Evolutionary conservation across 2,888 invertebrate genomes (phyloP), one percentile per base, ranked within the genome.

Genomic region (Leptogaster cylindrica): DNA sequence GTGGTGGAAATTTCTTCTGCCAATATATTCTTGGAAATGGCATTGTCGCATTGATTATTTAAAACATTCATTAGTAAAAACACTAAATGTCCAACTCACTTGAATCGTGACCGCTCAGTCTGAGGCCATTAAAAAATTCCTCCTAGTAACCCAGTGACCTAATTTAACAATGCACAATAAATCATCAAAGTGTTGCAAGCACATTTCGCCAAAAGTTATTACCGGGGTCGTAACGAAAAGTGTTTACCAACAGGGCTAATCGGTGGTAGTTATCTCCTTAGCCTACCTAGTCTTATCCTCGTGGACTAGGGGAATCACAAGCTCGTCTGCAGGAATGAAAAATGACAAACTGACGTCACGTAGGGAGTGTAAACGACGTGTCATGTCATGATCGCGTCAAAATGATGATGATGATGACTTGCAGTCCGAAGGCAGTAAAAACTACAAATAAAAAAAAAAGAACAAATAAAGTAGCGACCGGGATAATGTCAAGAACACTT

Each of bases 341-440:
- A 66, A 66, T 66, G 66, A 66, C 66, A 55, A 18, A 51, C 50
- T 67, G 67, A 63, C 63, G 63, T 66, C 68, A 69, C 66, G 66
- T 66, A 66, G 64, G 58, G 66, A 66, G 66, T 63, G 63, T 69
- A 66, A 68, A 69, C 66, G 68, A 69, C 66, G 63, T 66, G 63
- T 63, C 66, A 69, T 66, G 68, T 69, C 68, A 69, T 66, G 68
- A 69, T 63, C 68, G 63, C 63, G 68, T 69, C 66, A 66, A 55
- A 65, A 66, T 65, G 55, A 69, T 69, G 66, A 66, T 69, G 66
- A 66, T 66, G 66, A 69, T 69, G 68, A 69, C 66, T 66, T 66
- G 68, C 68, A 69, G 52, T 66, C 55, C 46, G 39, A 31, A 27
- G 18, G 14, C 25, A 41, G 44, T 44, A 61, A 61, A 61, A 61